Evolutionary conservation across 2,797 vertebrate species (phyloP), one percentile per base, ranked within the genome.

Genomic region (Esox masquinongy): DNA sequence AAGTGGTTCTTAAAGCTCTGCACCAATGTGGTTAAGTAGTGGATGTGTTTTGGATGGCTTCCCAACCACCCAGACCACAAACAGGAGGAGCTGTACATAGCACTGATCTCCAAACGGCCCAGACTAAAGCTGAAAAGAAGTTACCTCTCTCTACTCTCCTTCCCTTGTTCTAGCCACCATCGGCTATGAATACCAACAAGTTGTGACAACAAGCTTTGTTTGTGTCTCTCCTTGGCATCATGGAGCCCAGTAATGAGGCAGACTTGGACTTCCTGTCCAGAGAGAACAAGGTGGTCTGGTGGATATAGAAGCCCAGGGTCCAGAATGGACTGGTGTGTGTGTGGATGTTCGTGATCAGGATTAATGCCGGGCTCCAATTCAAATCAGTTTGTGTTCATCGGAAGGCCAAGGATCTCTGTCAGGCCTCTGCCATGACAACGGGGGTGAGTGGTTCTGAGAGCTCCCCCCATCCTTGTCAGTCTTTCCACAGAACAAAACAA

Each of bases 401-500:
- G n/a, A 70, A 22, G 68, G 68, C 68, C 39, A 24, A 70, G 68
- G 9, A 82, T 80, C 82, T 86, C 70, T 75, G 84, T 80, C 36
- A 75, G 80, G 77, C 87, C 85, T 84, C 70, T 68, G 85, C 78
- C 89, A 86, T 83, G 82, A 72, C 83, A 72, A 86, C 86, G 8
- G 67, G 24, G 51, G 2, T 66, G 63, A 66, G 26, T 66, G 70
- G 50, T 24, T 24, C 22, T 39, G 78, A 77, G 72, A 19, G 12
- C 31, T 9, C 39, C n/a, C 26, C 11, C 34, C 7, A 78, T 73
- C 81, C 80, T 86, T 83, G 88, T 87, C 87, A 80, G 78, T 87
- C 90, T 91, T 91, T 88, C 85, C 86, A 89, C 86, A 77, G 84
- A 89, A 91, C 88, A 91, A 90, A 91, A 87, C 80, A 75, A 81